phyloP scores from a whole-genome alignment of 2,113 vertebrate species.

The Onychostruthus taczanowskii region DNA sequence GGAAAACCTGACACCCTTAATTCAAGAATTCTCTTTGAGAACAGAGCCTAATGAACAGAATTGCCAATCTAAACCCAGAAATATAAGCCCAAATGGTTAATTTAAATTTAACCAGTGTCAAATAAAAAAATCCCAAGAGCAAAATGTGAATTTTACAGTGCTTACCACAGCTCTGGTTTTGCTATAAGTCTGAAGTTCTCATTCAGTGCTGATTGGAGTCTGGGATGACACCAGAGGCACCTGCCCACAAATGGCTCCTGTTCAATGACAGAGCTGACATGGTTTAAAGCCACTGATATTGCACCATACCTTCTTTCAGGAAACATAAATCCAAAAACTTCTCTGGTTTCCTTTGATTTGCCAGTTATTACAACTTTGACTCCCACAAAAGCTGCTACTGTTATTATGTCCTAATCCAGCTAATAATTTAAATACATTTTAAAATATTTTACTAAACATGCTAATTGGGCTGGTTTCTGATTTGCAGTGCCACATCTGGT shows the following conservation, averaged over 20 bases:
- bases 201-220: neutral
- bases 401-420: neutral
- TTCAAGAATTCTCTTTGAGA: neutral
- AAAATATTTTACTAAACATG: neutral
- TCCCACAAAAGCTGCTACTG: neutral
- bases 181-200: fast-evolving
- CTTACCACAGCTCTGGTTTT: neutral
- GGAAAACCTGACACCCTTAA: neutral
- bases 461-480: conserved; percentile 10
- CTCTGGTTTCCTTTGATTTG: neutral
- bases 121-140: neutral
- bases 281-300: neutral
- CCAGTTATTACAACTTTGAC: neutral
- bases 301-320: neutral
- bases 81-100: neutral
- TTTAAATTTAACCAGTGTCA: neutral
- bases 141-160: neutral
- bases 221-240: neutral
- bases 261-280: neutral
- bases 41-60: neutral
- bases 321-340: neutral
- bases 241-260: neutral
- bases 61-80: neutral
- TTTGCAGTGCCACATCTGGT: neutral
- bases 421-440: neutral